A percentile compares a stretch with the other conserved stretches of the same genome.
Conservation (phyloP, 2,888 invertebrate species). For the Yponomeuta evonymella region DNA sequence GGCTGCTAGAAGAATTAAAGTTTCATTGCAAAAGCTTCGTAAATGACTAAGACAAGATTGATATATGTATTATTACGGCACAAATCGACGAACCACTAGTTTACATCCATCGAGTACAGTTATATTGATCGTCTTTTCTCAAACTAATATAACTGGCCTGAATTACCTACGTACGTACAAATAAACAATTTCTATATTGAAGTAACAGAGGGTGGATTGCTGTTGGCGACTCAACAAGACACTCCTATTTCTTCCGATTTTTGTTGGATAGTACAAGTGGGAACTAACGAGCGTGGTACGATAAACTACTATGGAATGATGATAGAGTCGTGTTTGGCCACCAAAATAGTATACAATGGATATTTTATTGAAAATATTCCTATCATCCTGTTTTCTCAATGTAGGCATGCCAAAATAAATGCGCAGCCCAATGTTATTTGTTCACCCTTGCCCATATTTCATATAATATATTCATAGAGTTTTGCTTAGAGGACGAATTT, state of each 20-base stretch:
- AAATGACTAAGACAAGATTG: no score
- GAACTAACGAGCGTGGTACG: background rate
- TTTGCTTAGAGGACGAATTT: constrained; percentile 41
- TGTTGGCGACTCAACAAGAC: background rate
- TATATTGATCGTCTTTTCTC: no score
- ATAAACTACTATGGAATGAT: background rate
- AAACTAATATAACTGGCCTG: no score
- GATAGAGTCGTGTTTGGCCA: background rate
- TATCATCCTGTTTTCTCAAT: background rate
- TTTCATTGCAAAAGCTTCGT: no score
- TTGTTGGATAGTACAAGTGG: background rate
- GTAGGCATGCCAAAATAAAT: background rate
- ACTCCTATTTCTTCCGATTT: background rate
- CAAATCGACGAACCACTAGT: no score
- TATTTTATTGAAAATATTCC: background rate
- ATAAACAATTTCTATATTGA: no score
- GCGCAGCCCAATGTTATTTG: constrained; percentile 34
- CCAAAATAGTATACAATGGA: background rate
- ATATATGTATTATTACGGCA: no score
- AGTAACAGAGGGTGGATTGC: no score
- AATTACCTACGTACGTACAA: no score
- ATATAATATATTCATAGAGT: constrained; percentile 59
- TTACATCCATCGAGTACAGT: no score
- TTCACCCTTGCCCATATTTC: constrained; percentile 37
- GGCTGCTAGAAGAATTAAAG: no score